Evolutionary conservation across 2,113 vertebrate species (phyloP).

Genomic region (Tautogolabrus adspersus): DNA sequence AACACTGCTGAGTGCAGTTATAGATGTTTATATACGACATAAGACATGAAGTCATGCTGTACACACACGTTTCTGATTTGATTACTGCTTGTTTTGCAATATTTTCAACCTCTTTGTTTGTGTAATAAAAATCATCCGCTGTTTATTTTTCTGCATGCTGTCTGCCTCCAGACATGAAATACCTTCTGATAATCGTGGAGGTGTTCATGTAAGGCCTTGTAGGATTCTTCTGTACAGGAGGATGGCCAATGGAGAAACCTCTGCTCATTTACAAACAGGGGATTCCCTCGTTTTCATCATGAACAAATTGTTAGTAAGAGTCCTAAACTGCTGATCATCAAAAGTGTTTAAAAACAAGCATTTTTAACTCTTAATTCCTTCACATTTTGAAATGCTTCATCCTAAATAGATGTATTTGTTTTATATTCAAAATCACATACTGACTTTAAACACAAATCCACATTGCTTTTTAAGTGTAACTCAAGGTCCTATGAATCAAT

Average conservation of each 20-base stretch:
- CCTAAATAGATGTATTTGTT: too few species aligned
- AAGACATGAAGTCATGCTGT: background rate
- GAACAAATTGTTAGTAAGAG: too few species aligned
- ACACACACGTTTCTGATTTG: conserved; percentile 1
- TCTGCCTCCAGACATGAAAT: background rate
- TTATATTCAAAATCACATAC: too few species aligned
- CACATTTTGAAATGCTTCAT: too few species aligned
- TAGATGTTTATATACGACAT: conserved; percentile 38
- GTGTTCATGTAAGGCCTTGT: background rate
- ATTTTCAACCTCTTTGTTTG: conserved; percentile 13
- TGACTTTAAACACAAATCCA: too few species aligned
- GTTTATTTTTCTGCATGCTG: conserved; percentile 5
- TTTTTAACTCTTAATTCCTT: too few species aligned
- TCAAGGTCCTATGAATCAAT: too few species aligned
- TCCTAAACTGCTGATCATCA: too few species aligned
- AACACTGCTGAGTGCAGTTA: conserved; percentile 35
- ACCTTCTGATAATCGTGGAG: background rate
- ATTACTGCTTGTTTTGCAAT: conserved; percentile 10
- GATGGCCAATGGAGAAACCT: background rate
- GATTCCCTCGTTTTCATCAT: background rate
- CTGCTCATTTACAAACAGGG: background rate
- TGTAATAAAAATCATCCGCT: conserved; percentile 14
- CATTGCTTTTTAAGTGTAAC: too few species aligned
- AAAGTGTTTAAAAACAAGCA: too few species aligned
- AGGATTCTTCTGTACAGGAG: background rate